These are phyloP conservation scores for Actinostola sp. DNA, from an alignment of 92 coral and sea anemone species.

Conservation along the genomic window DNA sequence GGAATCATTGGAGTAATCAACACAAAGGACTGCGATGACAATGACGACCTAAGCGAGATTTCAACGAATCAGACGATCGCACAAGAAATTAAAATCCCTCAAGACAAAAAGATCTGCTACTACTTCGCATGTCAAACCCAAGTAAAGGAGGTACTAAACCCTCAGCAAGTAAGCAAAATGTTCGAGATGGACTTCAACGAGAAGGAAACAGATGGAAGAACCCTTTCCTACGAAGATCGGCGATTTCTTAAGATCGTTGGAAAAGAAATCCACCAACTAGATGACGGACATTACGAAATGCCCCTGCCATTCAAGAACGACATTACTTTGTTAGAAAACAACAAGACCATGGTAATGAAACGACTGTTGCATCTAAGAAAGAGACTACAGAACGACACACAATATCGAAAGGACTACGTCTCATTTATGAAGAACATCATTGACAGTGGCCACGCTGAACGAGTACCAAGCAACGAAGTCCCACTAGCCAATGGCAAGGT, in stretches of 20 bases:
- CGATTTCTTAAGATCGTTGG: slow-evolving; percentile 16
- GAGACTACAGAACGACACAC: slow-evolving; percentile 18
- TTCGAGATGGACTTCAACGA: slow-evolving; percentile 46
- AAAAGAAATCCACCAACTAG: slow-evolving; percentile 29
- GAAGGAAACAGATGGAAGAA: not conserved
- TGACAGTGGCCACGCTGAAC: too few species aligned
- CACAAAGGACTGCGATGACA: not conserved
- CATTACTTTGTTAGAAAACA: not conserved
- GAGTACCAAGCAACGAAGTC: not conserved
- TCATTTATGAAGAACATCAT: too few species aligned
- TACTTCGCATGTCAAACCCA: slow-evolving; percentile 13
- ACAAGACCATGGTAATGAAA: slow-evolving; percentile 28
- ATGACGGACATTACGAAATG: too few species aligned
- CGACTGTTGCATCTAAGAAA: slow-evolving; percentile 42
- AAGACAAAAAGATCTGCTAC: slow-evolving; percentile 5
- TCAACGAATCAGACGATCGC: not conserved
- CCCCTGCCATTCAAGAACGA: slow-evolving; percentile 22
- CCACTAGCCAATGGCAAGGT: not conserved
- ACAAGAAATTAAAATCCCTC: not conserved
- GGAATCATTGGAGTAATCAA: too few species aligned
- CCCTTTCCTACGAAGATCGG: slow-evolving; percentile 36
- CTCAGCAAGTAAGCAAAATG: slow-evolving; percentile 12
- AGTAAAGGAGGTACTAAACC: slow-evolving; percentile 22
- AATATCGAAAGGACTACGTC: slow-evolving; percentile 32
- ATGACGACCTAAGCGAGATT: too few species aligned